A percentile compares a stretch with the other conserved stretches of the same genome.
These are phyloP conservation scores for Leptinotarsa texana DNA, from an alignment of 1,140 invertebrate species.

Conservation along the genomic window DNA sequence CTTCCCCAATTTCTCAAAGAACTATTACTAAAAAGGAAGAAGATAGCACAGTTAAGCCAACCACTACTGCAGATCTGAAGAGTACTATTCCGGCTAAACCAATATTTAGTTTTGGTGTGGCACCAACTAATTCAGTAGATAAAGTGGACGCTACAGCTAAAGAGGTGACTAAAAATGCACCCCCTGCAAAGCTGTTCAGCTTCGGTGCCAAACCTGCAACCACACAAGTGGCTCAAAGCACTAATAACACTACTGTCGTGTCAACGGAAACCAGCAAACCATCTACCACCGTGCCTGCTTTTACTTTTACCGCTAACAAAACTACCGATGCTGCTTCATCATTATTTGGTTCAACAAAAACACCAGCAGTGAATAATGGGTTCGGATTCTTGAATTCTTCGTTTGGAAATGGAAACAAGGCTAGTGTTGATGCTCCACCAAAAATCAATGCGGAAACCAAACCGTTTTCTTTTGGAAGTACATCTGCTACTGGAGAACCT, in stretches of 20 bases:
- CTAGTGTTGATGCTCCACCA: conserved; percentile 18
- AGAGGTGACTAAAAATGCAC: background rate
- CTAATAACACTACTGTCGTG: background rate
- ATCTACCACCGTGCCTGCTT: background rate
- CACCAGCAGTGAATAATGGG: conserved; percentile 4
- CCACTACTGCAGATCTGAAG: background rate
- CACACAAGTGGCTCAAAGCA: background rate
- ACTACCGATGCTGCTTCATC: background rate
- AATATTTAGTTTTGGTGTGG: conserved; percentile 7
- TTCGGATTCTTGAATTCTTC: background rate
- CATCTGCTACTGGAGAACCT: conserved; percentile 24
- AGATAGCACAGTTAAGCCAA: background rate
- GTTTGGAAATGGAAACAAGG: conserved; percentile 24
- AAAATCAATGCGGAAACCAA: conserved; percentile 26
- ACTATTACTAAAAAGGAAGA: background rate
- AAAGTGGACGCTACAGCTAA: background rate
- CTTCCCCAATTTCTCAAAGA: background rate
- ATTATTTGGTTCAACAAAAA: background rate
- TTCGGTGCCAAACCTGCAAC: background rate
- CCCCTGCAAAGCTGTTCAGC: background rate
- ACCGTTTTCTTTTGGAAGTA: conserved; percentile 22
- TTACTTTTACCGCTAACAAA: conserved; percentile 1
- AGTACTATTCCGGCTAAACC: background rate
- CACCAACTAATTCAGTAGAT: background rate
- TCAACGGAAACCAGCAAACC: background rate